These are phyloP conservation scores for Drosophila baimaii DNA, from an alignment of 1,140 invertebrate species.

Conservation along the genomic window DNA sequence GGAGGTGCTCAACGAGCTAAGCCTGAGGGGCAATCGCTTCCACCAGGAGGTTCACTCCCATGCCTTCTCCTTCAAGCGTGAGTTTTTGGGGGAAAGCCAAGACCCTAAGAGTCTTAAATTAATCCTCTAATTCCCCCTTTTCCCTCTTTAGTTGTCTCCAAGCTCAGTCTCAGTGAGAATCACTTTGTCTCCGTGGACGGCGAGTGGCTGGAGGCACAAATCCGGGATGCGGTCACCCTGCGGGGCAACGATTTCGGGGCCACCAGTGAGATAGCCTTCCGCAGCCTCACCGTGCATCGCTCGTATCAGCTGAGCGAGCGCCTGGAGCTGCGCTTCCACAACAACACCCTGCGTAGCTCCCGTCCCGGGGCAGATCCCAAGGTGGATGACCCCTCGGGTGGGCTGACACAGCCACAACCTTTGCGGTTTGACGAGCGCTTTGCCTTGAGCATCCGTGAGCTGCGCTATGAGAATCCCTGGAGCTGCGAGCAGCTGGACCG, in stretches of 20 bases:
- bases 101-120: too few species aligned
- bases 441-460: conserved; percentile 59
- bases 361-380: conserved; percentile 14
- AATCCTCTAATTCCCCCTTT: too few species aligned
- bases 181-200: conserved; percentile 68
- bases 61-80: conserved; percentile 86
- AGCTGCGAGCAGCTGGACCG: conserved; percentile 67
- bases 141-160: conserved; percentile 60
- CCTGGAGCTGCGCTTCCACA: conserved; percentile 76
- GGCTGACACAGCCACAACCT: conserved; percentile 25
- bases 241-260: conserved; percentile 71
- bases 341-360: conserved; percentile 68
- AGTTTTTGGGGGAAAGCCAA: too few species aligned
- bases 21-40: conserved; percentile 87
- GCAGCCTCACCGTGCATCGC: conserved; percentile 67
- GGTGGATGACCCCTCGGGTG: neutral
- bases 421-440: conserved; percentile 68
- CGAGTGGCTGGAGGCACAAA: conserved; percentile 74
- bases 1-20: conserved; percentile 88
- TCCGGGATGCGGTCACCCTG: conserved; percentile 66
- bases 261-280: conserved; percentile 76
- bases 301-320: conserved; percentile 74
- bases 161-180: conserved; percentile 73
- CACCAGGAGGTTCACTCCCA: conserved; percentile 85
- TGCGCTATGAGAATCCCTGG: conserved; percentile 70